These are phyloP conservation scores for Temnothorax rugatulus DNA, from an alignment of 2,888 invertebrate species.

Conservation along the genomic window DNA sequence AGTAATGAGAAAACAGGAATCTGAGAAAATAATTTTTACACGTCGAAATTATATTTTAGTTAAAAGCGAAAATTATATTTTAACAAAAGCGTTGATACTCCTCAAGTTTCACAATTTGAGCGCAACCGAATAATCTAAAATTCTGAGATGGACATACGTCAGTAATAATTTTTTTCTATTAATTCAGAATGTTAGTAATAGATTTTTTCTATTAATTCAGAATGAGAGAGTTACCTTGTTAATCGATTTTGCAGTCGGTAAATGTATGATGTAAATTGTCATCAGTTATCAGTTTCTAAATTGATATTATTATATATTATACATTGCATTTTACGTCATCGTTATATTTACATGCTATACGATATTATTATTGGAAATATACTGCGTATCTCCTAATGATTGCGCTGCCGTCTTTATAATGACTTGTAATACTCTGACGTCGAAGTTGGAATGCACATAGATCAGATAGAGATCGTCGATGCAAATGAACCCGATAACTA, in stretches of 20 bases:
- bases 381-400: not conserved
- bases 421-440: not conserved
- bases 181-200: not conserved
- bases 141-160: not conserved
- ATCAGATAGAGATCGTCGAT: not conserved
- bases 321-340: too few relatives aligned
- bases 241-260: not conserved
- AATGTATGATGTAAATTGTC: not conserved
- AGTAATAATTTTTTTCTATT: not conserved
- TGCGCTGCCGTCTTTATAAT: not conserved
- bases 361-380: not conserved
- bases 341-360: too few relatives aligned
- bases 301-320: too few relatives aligned
- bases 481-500: not conserved
- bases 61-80: not conserved
- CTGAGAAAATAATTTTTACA: not conserved
- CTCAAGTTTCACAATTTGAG: not conserved
- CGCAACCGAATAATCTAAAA: not conserved
- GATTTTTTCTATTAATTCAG: not conserved
- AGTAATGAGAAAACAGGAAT: not conserved
- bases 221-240: not conserved
- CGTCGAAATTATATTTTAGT: not conserved
- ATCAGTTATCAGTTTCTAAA: not conserved
- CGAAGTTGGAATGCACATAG: not conserved
- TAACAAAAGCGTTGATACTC: not conserved